Evolutionary conservation across 2,113 vertebrate genomes (phyloP), one percentile per base, ranked within the genome.

Genomic region (Terrapene triunguis): DNA sequence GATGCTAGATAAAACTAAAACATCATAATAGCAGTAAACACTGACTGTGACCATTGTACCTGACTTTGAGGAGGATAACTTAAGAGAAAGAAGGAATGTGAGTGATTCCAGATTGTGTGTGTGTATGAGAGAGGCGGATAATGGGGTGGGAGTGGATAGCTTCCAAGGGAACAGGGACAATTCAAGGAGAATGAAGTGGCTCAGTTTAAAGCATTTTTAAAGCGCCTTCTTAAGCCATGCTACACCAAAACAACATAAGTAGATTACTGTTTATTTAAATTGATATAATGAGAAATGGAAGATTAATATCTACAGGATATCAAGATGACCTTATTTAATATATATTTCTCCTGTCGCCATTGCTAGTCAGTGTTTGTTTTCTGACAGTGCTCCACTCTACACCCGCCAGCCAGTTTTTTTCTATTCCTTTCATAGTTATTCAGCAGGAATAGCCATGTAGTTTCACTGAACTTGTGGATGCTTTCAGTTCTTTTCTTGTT

Each of bases 401-500:
- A 89, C 80, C 93, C 80, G 78, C 97, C 92, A 98, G 92, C 69
- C 95, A 48, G 78, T 65, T 97, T 97, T 91, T 72, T 84, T 94
- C 93, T 95, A 82, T 79, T 69, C 80, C 90, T 85, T 89, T 90
- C 86, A 57, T 78, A 93, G 96, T 83, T 96, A 62, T 95, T 89
- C 24, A 90, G 74, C 83, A 48, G 93, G 94, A 94, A 92, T 27
- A 93, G 85, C 93, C 96, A 95, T 51, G 97, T 92, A 96, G 94
- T 87, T 96, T 27, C 10, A 53, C 96, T 89, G 95, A 89, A 94
- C 88, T 59, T 91, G 80, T 74, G 82, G 90, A 54, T 21, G 7
- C 84, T 90, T 95, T 94, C 8, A 94, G 95, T 50, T 93, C 50
- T 91, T 93, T 94, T 93, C 97, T 97, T 97, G 95, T 97, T 97